Base-by-base conservation (phyloP, 1,140 invertebrate species). In the Meloidogyne chitwoodi region DNA sequence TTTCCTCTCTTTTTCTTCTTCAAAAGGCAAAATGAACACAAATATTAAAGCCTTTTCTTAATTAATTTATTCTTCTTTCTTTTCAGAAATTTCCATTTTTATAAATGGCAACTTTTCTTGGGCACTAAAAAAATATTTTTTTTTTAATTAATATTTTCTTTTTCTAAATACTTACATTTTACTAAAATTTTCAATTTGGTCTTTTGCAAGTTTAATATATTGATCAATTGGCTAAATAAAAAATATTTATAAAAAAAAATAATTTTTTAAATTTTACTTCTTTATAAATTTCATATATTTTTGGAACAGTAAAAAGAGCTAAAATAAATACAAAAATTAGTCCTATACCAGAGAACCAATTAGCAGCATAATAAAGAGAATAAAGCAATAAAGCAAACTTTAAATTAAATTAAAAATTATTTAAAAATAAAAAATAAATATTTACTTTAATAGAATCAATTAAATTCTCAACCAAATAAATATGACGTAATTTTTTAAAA, bases 261-360 rank as follows among this genome's bases (percentile, higher is more conserved):
- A 26, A 62, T 0, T 24, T 12, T n/a, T 24, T 63, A 1, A 24
- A 22, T 56, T n/a, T 24, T 8, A 73, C 71, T 29, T 92, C 91
- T 90, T 98, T 94, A 91, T 98, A 96, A 89, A 93, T 93, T 90
- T 98, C 95, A 88, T 98, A 98, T 29, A 96, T 92, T 90, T 97
- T 98, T 29, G 96, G 96, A 88, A 98, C 90, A 78, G 94, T 93
- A 91, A 98, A 98, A 79, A 96, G 90, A 77, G 92, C 92, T 80
- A 98, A 91, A 87, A 94, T 93, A 84, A 91, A 85, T 2, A 83
- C 34, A 16, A 75, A 69, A 24, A 83, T 41, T 12, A 83, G 44
- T 24, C 67, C 56, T 31, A 83, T 31, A 26, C 95, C 95, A 89
- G 97, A 98, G 91, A 98, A 98, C 93, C 93, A 96, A 82, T 93